Evolutionary conservation across 2,797 vertebrate genomes (phyloP), one percentile per base, ranked within the genome.

Genomic region (Sebastes itinus): DNA sequence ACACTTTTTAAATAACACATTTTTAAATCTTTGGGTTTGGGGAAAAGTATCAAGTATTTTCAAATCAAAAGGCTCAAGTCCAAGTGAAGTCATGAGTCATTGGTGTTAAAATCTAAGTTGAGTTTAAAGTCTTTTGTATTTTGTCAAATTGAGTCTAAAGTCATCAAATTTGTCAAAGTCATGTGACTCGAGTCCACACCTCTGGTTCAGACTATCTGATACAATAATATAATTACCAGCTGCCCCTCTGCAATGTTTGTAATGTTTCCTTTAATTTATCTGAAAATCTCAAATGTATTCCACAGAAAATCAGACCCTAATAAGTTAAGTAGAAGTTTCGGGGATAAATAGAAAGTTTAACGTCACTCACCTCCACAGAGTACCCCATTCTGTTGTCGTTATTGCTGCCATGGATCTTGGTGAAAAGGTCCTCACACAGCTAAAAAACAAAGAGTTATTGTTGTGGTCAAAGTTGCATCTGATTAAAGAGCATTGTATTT

Each of bases 371-470:
- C 98, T 99, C 99, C 86, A 99, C 99, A 0, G 99, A 99, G 87
- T 99, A 99, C 65, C 97, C 97, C 97, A 97, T 97, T 93, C 93
- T 98, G 94, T 99, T 99, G 90, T 98, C 97, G 2, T 97, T 99
- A 20, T 97, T 97, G 89, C 85, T 90, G 93, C 95, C 97, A 0
- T 95, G 97, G 92, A 99, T 97, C 80, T 98, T 97, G 81, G 97
- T 98, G 91, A 99, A 99, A 85, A 99, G 97, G 88, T 99, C 99
- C 89, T 99, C 98, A 0, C 99, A 99, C 30, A 99, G 94, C 99
- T 99, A 52, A 80, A 61, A 77, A 66, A 63, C 3, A 64, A 71
- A 49, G 42, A 75, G 20, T 59, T 20, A 84, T 20, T 49, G 16
- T 18, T 58, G 25, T 20, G 60, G 10, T 42, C 14, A 32, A 18